Conservation (phyloP, 1,140 invertebrate species). For the Anagrus nilaparvatae region DNA sequence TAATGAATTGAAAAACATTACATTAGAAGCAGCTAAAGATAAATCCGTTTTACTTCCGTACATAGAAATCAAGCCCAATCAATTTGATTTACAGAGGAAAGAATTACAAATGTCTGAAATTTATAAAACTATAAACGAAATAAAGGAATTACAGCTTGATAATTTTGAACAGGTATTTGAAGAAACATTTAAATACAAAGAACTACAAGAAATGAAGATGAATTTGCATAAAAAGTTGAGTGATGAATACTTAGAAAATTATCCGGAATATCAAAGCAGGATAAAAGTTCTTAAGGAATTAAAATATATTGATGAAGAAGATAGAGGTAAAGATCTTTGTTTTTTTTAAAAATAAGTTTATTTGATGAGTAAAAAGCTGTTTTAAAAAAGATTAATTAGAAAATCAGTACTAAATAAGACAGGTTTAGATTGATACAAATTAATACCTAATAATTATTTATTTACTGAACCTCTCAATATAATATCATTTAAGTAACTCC, state of each 20-base stretch:
- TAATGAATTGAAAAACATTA: slow-evolving; percentile 52
- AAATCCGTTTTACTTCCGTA: slow-evolving; percentile 20
- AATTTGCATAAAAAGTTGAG: slow-evolving; percentile 68
- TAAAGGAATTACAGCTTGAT: slow-evolving; percentile 36
- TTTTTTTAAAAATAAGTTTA: background rate
- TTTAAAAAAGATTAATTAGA: background rate
- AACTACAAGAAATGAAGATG: slow-evolving; percentile 59
- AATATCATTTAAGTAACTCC: no score
- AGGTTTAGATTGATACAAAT: no score
- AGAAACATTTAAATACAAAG: slow-evolving; percentile 59
- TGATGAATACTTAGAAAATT: slow-evolving; percentile 71
- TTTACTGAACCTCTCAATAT: no score
- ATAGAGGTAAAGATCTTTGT: slow-evolving; percentile 56
- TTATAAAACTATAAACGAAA: slow-evolving; percentile 10
- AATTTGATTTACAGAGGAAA: slow-evolving; percentile 8
- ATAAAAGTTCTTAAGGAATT: slow-evolving; percentile 72
- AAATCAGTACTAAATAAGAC: no score
- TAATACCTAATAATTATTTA: no score
- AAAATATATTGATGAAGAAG: slow-evolving; percentile 62
- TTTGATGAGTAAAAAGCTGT: background rate
- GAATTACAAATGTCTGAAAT: slow-evolving; percentile 1
- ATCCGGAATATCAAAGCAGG: slow-evolving; percentile 81
- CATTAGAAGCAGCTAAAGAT: slow-evolving; percentile 30
- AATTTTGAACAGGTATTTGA: slow-evolving; percentile 62
- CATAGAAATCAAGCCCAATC: slow-evolving; percentile 10